Conservation (phyloP, 2,113 vertebrate species). For the Pedetes capensis region DNA sequence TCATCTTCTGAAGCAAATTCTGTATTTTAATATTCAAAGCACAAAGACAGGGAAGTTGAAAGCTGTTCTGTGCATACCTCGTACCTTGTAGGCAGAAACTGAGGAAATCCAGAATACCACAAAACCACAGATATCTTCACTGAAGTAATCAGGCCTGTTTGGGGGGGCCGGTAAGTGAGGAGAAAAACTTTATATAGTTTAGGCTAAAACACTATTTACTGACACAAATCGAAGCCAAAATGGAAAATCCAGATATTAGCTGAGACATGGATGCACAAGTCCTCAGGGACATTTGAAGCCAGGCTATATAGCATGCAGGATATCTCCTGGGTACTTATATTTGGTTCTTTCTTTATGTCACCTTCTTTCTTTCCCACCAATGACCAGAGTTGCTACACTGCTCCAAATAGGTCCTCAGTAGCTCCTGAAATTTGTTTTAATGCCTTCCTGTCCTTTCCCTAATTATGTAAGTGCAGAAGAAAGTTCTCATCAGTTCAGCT, state of each 20-base stretch:
- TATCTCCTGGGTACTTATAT: background rate
- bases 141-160: background rate
- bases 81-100: background rate
- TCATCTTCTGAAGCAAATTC: slow-evolving; percentile 8
- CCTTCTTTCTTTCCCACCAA: background rate
- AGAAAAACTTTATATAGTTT: background rate
- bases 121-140: background rate
- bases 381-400: background rate
- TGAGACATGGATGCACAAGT: background rate
- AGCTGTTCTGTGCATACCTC: background rate
- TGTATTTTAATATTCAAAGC: slow-evolving; percentile 27
- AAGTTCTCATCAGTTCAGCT: background rate
- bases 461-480: background rate
- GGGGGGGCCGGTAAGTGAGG: background rate
- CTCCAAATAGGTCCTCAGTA: background rate
- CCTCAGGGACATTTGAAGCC: background rate
- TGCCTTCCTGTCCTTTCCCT: background rate
- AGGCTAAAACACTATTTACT: background rate
- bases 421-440: background rate
- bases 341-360: background rate
- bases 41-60: background rate
- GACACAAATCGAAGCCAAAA: background rate
- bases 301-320: accelerated
- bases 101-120: background rate
- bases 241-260: background rate